Evolutionary conservation across 2,888 invertebrate genomes (phyloP), one percentile per base, ranked within the genome.

Genomic region (Polyommatus icarus): DNA sequence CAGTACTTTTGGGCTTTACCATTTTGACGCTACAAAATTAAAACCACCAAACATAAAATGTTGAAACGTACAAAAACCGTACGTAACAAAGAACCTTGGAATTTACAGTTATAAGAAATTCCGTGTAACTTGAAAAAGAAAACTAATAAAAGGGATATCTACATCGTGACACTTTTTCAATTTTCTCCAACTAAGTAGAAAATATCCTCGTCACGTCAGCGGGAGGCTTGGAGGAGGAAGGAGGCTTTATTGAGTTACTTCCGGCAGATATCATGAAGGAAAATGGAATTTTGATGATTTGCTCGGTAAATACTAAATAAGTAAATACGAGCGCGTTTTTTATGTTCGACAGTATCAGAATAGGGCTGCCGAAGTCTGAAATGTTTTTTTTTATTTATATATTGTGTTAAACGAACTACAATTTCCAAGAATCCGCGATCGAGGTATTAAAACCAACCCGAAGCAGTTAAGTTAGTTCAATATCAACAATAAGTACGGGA

Each of bases 161-260:
- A 40, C 20, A 40, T 73, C 73, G 46, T 46, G 36, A 73, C 46
- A 73, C 46, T 73, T 73, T 73, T 73, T 73, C 73, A 73, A 73
- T 73, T 73, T 73, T 73, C 73, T 24, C 73, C 46, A 46, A 73
- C 67, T 29, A 32, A 67, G 67, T 67, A 67, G 67, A 67, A 67
- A 67, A 67, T 67, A 67, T 67, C 67, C 67, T 29, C 18, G 50
- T 54, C 75, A 54, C 75, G 75, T 24, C 75, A 54, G 18, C 46
- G 24, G 18, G 50, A 29, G 50, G 46, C 46, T 46, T 46, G 46
- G 46, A 10, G 40, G 40, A 40, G 46, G 46, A 46, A 46, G 46
- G 54, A 29, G 18, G 54, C 50, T 75, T 54, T 75, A 75, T 75
- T 75, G 75, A 75, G 75, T 75, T 75, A 75, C 75, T 67, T 67